Evolutionary conservation across 1,140 invertebrate genomes (phyloP), one percentile per base, ranked within the genome.

Genomic region (Nymphalis io): DNA sequence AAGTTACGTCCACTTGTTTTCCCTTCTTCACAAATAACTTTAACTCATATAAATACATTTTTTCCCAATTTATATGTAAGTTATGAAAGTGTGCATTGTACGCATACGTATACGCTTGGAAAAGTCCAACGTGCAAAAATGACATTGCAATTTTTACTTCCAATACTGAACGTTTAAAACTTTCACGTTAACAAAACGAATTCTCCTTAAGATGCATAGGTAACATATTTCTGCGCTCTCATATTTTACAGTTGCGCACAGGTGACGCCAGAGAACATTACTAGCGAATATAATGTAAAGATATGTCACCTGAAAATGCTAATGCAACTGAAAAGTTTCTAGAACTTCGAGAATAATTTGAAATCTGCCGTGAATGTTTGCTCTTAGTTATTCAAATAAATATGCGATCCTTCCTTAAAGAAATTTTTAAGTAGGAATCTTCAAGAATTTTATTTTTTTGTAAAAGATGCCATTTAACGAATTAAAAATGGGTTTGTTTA

Each of bases 301-400:
- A 77, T 77, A 75, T 72, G 70, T 77, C 74, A 80, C 75, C 75
- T 78, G 78, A 68, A 70, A 74, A 75, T 77, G 73, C 68, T 75
- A 75, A 80, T 78, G 70, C 72, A 68, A 62, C 69, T 70, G 70
- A 71, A 72, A 79, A 80, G 75, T 80, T 75, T 74, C 60, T 67
- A 70, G 63, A 65, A 75, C 78, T 78, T 62, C 39, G 61, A 69
- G 70, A 68, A 63, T 73, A 75, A 76, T 76, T 70, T 63, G 44
- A 68, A 65, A 75, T 73, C 71, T 80, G 63, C 57, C 70, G 70
- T 69, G 58, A 80, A 78, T 75, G 73, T 77, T 75, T 75, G 68
- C 74, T 75, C 70, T 70, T 72, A 72, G 65, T 68, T 73, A 77
- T 80, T 78, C 72, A 70, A 80, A 78, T 78, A 78, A 78, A 78